Conservation (phyloP, 1,140 invertebrate species). For the Eumeta japonica region DNA sequence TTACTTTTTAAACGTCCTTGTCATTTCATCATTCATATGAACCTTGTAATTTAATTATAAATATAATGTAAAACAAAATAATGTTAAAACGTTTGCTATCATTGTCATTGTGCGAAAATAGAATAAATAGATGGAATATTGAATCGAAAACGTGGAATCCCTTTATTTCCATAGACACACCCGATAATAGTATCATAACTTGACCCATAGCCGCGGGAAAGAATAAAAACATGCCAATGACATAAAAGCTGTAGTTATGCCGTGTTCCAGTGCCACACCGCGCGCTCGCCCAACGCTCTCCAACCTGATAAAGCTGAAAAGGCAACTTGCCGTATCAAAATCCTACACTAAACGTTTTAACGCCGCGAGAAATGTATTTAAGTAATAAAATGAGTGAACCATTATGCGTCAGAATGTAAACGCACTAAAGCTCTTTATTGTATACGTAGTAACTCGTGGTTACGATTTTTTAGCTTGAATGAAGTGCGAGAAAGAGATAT, state of each 20-base stretch:
- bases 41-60: no score
- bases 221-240: conserved; percentile 55
- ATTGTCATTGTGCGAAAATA: no score
- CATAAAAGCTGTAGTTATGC: conserved; percentile 56
- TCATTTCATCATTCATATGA: no score
- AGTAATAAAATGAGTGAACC: conserved; percentile 48
- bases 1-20: no score
- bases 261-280: conserved; percentile 53
- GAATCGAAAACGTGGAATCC: no score
- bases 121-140: no score
- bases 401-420: conserved; percentile 50
- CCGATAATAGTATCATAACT: no score
- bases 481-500: conserved; percentile 35
- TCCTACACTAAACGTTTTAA: conserved; percentile 50
- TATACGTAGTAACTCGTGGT: conserved; percentile 35
- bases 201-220: no score
- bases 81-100: no score
- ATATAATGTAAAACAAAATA: no score
- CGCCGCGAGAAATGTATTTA: conserved; percentile 45
- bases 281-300: conserved; percentile 45
- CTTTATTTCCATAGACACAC: no score
- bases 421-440: conserved; percentile 49
- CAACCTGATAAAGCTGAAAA: conserved; percentile 57
- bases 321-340: conserved; percentile 56
- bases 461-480: conserved; percentile 46